Evolutionary conservation across 2,113 vertebrate species (phyloP), one percentile per base, ranked within the genome.

Genomic region (Apodemus speciosus): DNA sequence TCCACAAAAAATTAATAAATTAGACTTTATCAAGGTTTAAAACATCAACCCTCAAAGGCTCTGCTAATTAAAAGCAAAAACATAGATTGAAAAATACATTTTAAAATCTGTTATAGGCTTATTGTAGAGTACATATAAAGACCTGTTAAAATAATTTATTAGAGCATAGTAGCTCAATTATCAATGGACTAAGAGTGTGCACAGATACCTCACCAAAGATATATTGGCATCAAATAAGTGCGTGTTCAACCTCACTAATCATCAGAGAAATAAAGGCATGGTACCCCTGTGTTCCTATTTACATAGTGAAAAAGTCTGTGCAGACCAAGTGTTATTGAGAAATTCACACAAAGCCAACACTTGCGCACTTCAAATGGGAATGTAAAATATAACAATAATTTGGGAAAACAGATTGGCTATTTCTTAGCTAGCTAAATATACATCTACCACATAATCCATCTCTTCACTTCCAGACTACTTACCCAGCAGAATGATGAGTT

Each of bases 1-100:
- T 46, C 21, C 18, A 68, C 25, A 21, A 88, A 88, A 89, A 91
- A 89, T 76, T 6, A 76, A 40, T 83, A 92, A 81, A 46, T 51
- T 71, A 32, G 11, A 89, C 27, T 77, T 76, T 9, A 68, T 75
- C 68, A 94, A 81, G 89, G 66, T 58, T 89, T 73, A 89, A 93
- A 89, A 87, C 25, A 89, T 49, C 38, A 62, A 16, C 35, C 83
- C 14, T 90, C 46, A 86, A 95, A 86, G 56, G 56, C 2, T 77
- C 46, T 72, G 0, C 77, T 68, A 76, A 64, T 86, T 91, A 87
- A 86, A 86, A 89, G 35, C 56, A 27, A 85, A 88, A 71, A 62
- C 64, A 85, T 13, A 75, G 66, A 58, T 0, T 81, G n/a, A 11
- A 92, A 85, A 89, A 94, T 88, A 38, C 89, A 62, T n/a, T 83